Percentiles rank a stretch among this genome's conserved stretches.
phyloP scores from a whole-genome alignment of 2,113 vertebrate genomes.

The Chaetura pelagica region DNA sequence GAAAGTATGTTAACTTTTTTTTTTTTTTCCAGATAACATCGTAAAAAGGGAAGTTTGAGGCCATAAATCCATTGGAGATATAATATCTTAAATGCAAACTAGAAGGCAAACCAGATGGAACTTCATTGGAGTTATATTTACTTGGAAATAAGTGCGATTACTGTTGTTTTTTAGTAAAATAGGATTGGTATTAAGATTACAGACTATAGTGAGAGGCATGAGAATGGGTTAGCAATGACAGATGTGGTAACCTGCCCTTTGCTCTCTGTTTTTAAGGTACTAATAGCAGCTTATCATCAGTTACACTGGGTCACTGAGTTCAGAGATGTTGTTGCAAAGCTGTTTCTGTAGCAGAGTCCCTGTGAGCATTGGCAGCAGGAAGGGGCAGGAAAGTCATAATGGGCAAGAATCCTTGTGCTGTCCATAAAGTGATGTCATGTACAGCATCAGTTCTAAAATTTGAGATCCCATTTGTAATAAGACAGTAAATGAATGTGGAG shows the following conservation, averaged over 20 bases:
- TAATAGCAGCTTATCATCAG: slow-evolving; percentile 1
- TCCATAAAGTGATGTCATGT: not conserved
- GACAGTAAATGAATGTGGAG: not conserved
- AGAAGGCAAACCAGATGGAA: not conserved
- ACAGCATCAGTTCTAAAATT: not conserved
- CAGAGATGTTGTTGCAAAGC: not conserved
- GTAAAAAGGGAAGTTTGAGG: not conserved
- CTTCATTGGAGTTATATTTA: not conserved
- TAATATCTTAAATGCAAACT: not conserved
- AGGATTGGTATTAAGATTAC: not conserved
- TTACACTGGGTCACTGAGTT: not conserved
- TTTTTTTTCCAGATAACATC: slow-evolving; percentile 7
- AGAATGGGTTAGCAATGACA: not conserved
- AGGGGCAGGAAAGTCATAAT: not conserved
- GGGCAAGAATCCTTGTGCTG: not conserved
- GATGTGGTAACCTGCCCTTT: slow-evolving; percentile 54
- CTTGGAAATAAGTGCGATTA: not conserved
- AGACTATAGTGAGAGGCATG: not conserved
- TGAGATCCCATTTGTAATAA: not conserved
- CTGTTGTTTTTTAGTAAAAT: not conserved
- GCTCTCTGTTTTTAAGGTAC: slow-evolving; percentile 28
- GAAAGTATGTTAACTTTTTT: not conserved
- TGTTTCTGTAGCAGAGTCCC: not conserved
- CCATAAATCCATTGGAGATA: not conserved
- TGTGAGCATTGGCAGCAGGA: not conserved